Percentiles rank a stretch among this genome's conserved stretches.
phyloP scores from a whole-genome alignment of 2,888 invertebrate genomes.

The Pedicia rivosa region DNA sequence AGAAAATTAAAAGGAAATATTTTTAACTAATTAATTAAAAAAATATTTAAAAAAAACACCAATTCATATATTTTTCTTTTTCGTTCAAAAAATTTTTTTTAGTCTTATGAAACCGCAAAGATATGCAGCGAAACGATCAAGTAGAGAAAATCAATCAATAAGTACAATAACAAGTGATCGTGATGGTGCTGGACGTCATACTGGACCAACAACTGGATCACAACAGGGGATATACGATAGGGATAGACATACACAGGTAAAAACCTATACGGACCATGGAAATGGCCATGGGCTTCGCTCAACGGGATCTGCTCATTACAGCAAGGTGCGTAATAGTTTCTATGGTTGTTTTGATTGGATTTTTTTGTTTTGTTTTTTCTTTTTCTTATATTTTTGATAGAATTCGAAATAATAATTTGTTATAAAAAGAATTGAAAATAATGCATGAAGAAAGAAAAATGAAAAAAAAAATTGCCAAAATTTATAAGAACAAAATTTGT shows the following conservation, averaged over 20 bases:
- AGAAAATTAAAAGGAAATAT: slow-evolving; percentile 5
- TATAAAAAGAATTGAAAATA: background rate
- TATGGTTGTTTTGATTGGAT: slow-evolving; percentile 7
- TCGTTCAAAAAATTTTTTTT: slow-evolving; percentile 6
- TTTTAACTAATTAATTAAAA: slow-evolving; percentile 11
- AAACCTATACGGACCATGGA: slow-evolving; percentile 91
- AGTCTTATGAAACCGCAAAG: slow-evolving; percentile 52
- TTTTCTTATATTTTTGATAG: too few relatives aligned
- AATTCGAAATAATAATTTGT: too few relatives aligned
- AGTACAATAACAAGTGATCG: slow-evolving; percentile 32
- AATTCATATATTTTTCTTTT: slow-evolving; percentile 7
- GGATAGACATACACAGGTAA: slow-evolving; percentile 77
- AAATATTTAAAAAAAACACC: too few relatives aligned
- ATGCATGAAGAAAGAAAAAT: background rate
- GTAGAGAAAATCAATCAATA: slow-evolving; percentile 33
- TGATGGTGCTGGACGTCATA: slow-evolving; percentile 26
- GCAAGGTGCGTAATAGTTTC: slow-evolving; percentile 65
- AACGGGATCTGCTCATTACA: slow-evolving; percentile 55
- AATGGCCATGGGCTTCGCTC: slow-evolving; percentile 64
- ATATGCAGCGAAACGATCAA: slow-evolving; percentile 43
- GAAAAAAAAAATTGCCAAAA: too few relatives aligned
- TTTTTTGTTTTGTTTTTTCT: slow-evolving; percentile 8
- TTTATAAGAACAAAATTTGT: too few relatives aligned
- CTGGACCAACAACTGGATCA: slow-evolving; percentile 36
- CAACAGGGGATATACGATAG: slow-evolving; percentile 27